phyloP scores from a whole-genome alignment of 92 coral and sea anemone species.

The Blastomussa wellsi region DNA sequence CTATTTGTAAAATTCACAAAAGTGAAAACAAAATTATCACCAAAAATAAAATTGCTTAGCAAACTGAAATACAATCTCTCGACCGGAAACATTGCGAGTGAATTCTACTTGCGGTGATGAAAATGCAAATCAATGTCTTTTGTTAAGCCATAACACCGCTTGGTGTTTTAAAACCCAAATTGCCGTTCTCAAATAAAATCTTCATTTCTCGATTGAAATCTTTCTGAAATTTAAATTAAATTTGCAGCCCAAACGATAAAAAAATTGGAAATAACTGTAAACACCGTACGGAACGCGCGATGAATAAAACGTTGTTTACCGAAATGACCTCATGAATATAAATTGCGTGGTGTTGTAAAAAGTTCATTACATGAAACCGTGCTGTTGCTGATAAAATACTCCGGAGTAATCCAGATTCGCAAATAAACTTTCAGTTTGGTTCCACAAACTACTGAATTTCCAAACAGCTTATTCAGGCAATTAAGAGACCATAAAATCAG shows the following conservation, averaged over 20 bases:
- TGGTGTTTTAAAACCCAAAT: constrained; percentile 25
- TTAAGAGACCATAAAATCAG: constrained; percentile 49
- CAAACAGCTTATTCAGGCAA: constrained; percentile 32
- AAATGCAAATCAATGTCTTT: constrained; percentile 46
- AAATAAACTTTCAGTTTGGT: constrained; percentile 14
- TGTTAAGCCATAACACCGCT: constrained; percentile 42
- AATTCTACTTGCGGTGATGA: constrained; percentile 41
- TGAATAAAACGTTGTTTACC: constrained; percentile 90
- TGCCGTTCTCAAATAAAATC: background rate
- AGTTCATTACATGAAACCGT: constrained; percentile 68
- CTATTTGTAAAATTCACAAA: constrained; percentile 7
- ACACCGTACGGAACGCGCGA: constrained; percentile 56
- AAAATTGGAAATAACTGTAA: constrained; percentile 50
- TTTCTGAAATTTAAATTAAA: constrained; percentile 17
- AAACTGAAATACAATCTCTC: constrained; percentile 37
- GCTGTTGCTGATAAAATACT: constrained; percentile 58
- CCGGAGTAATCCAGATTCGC: constrained; percentile 8
- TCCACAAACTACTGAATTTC: constrained; percentile 13
- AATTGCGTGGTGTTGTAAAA: constrained; percentile 71
- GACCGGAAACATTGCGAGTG: constrained; percentile 52
- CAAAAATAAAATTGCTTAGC: constrained; percentile 14
- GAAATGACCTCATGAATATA: constrained; percentile 88
- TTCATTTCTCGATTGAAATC: background rate
- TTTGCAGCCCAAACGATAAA: constrained; percentile 34
- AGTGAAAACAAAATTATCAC: constrained; percentile 13